Evolutionary conservation across 2,113 vertebrate genomes (phyloP).

Genomic region (Tachysurus fulvidraco): DNA sequence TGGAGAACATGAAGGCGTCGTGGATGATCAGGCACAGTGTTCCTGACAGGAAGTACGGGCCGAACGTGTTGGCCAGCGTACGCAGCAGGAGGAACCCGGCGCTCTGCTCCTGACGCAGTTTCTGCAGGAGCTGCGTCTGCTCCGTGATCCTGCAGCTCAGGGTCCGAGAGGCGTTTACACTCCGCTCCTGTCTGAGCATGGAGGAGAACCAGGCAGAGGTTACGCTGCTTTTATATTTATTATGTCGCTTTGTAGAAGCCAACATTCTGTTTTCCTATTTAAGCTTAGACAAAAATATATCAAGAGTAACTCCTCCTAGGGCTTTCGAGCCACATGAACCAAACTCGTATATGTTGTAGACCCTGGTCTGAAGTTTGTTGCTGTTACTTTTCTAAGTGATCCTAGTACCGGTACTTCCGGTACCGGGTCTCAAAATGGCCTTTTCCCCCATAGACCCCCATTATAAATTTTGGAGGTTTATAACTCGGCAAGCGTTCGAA

Average conservation of each 20-base stretch:
- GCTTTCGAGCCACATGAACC: no score
- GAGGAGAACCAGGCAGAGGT: not conserved
- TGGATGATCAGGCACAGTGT: constrained; percentile 75
- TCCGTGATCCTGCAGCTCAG: constrained; percentile 46
- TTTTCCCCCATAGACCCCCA: no score
- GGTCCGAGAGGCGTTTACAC: constrained; percentile 24
- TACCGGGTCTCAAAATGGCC: no score
- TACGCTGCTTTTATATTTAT: not conserved
- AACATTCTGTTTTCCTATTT: no score
- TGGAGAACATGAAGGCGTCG: constrained; percentile 80
- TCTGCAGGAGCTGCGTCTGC: constrained; percentile 70
- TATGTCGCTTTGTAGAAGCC: no score
- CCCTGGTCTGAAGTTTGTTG: no score
- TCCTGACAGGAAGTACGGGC: constrained; percentile 74
- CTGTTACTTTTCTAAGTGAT: no score
- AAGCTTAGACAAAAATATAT: no score
- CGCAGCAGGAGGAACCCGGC: constrained; percentile 64
- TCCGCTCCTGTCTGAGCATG: constrained; percentile 53
- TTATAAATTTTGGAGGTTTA: no score
- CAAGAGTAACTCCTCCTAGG: no score
- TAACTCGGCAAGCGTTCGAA: no score
- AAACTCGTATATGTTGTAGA: not conserved
- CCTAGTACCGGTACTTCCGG: no score
- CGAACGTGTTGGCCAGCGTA: constrained; percentile 71
- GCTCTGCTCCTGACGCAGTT: constrained; percentile 51